These are phyloP conservation scores for Pandemis heparana DNA, from an alignment of 2,888 invertebrate genomes.

Conservation along the genomic window DNA sequence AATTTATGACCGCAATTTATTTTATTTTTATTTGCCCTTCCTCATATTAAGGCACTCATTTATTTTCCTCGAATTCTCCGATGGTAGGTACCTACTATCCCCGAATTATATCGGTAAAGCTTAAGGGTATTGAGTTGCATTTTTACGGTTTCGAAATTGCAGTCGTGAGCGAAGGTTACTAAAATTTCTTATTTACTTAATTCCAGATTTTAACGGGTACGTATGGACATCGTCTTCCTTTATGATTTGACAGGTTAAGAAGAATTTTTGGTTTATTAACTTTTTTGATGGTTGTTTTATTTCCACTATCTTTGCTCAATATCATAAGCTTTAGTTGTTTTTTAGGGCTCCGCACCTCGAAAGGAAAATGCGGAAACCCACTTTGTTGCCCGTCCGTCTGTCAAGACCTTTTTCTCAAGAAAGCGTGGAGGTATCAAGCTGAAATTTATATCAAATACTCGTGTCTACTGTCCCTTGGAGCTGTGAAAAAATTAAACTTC, in stretches of 20 bases:
- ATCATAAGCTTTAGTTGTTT: no score
- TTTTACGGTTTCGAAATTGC: conserved; percentile 3
- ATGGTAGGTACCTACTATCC: conserved; percentile 44
- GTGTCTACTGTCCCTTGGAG: no score
- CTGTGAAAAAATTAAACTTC: no score
- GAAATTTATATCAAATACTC: no score
- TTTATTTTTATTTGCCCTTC: conserved; percentile 72
- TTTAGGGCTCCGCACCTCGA: no score
- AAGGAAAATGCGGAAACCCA: no score
- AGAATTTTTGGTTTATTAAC: background rate
- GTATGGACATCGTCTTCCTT: background rate
- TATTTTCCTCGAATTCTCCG: conserved; percentile 60
- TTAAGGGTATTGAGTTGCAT: background rate
- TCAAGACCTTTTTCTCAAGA: no score
- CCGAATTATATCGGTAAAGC: conserved; percentile 37
- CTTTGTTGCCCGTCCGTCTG: no score
- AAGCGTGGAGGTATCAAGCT: no score
- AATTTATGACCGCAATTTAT: conserved; percentile 62
- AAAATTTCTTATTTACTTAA: conserved; percentile 17
- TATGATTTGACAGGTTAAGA: background rate
- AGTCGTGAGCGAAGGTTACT: background rate
- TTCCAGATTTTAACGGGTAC: background rate
- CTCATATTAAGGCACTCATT: conserved; percentile 65
- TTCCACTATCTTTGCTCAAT: no score
- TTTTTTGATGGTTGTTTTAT: background rate